These are phyloP conservation scores for Jordanella pulchra DNA, from an alignment of 2,797 vertebrate species.

Conservation along the genomic window DNA sequence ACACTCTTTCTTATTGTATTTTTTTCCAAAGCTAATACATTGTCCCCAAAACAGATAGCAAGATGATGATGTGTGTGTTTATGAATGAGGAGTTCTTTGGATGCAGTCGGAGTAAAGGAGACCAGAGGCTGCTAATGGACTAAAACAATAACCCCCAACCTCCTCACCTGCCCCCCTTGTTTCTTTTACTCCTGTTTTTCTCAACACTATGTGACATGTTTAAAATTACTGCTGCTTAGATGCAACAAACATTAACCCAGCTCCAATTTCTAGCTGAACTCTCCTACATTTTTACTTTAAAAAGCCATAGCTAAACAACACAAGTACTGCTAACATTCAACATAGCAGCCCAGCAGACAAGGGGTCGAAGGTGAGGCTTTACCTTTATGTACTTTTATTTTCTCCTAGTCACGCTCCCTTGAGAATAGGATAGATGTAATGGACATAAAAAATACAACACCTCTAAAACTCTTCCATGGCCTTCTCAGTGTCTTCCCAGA, in stretches of 20 bases:
- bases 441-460: slow-evolving; percentile 75
- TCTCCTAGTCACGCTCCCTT: slow-evolving; percentile 27
- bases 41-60: no score
- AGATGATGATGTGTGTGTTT: no score
- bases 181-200: slow-evolving; percentile 8
- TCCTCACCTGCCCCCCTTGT: slow-evolving; percentile 8
- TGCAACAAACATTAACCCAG: slow-evolving; percentile 45
- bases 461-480: slow-evolving; percentile 60
- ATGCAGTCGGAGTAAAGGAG: slow-evolving; percentile 22
- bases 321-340: slow-evolving; percentile 42
- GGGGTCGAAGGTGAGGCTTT: slow-evolving; percentile 16
- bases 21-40: no score
- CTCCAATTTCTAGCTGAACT: slow-evolving; percentile 28
- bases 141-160: slow-evolving; percentile 28
- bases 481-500: slow-evolving; percentile 64
- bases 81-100: slow-evolving; percentile 26
- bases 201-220: slow-evolving; percentile 16
- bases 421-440: slow-evolving; percentile 66
- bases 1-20: no score
- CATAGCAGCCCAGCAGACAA: slow-evolving; percentile 29
- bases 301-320: slow-evolving; percentile 16
- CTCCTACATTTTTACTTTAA: slow-evolving; percentile 15
- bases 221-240: slow-evolving; percentile 18
- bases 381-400: slow-evolving; percentile 42
- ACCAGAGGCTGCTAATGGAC: slow-evolving; percentile 66